These are phyloP conservation scores for Rhynchotus rufescens DNA, from an alignment of 2,797 vertebrate species.

Conservation along the genomic window DNA sequence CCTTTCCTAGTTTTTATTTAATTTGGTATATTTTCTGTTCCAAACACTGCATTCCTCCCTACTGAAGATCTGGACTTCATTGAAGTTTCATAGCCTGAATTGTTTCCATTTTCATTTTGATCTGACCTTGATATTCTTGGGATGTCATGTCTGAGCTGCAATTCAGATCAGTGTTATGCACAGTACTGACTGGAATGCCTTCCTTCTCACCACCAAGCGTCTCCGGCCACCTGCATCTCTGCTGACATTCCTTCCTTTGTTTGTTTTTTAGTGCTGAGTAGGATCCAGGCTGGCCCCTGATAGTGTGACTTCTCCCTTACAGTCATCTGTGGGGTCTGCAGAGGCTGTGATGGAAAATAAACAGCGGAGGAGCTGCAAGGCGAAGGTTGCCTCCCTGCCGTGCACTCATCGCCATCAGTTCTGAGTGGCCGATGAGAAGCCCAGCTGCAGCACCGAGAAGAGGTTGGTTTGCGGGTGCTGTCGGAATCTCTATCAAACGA, in stretches of 20 bases:
- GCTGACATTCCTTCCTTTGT: neutral
- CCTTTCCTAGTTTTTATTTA: neutral
- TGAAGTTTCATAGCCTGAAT: neutral
- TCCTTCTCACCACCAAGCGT: neutral
- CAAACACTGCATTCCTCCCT: neutral
- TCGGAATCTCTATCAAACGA: neutral
- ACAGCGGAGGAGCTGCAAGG: neutral
- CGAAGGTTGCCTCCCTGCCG: neutral
- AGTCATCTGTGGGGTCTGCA: neutral
- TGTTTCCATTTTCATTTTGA: neutral
- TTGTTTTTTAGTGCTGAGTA: neutral
- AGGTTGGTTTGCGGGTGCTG: neutral
- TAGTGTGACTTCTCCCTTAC: neutral
- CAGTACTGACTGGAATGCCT: neutral
- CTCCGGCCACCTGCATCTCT: neutral
- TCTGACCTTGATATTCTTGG: neutral
- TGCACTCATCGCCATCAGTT: no score
- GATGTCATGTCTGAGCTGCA: no score
- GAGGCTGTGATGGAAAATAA: neutral
- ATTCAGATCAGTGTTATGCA: neutral
- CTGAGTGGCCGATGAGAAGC: no score
- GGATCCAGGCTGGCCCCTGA: neutral
- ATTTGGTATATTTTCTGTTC: neutral
- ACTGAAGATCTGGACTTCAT: neutral
- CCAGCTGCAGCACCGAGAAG: neutral